Conservation (phyloP, 2,888 invertebrate genomes). For the Pteria penguin region DNA sequence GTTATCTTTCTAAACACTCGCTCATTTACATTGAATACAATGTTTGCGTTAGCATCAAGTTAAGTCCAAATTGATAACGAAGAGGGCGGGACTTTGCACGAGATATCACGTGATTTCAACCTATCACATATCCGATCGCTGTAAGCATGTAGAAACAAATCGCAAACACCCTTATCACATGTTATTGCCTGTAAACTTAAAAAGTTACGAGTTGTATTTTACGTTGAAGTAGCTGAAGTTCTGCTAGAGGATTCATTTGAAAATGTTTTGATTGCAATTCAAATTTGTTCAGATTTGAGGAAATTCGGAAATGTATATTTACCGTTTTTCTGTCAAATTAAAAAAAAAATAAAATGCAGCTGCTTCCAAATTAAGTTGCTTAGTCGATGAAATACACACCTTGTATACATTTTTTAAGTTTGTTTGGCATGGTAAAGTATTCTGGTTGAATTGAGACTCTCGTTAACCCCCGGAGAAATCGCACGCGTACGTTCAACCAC, state of each 20-base stretch:
- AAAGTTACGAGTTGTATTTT: background rate
- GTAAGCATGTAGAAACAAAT: background rate
- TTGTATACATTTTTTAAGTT: constrained; percentile 3
- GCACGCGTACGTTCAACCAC: constrained; percentile 2
- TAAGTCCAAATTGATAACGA: constrained; percentile 21
- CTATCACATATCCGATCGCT: constrained; percentile 3
- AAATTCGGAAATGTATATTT: too few species aligned
- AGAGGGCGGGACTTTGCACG: constrained; percentile 15
- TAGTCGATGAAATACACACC: too few species aligned
- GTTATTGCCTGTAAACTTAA: background rate
- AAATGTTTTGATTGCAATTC: too few species aligned
- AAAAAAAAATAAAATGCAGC: too few species aligned
- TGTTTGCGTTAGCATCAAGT: constrained; percentile 32
- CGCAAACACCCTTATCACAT: background rate
- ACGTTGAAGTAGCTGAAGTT: background rate
- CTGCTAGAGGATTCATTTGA: too few species aligned
- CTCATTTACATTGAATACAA: constrained; percentile 29
- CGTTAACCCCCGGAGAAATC: constrained; percentile 11
- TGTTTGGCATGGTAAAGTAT: constrained; percentile 7
- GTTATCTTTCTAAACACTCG: constrained; percentile 9
- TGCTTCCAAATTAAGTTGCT: too few species aligned
- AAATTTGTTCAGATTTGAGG: too few species aligned
- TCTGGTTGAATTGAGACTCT: constrained; percentile 7
- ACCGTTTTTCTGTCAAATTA: too few species aligned
- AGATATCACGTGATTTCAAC: constrained; percentile 4